phyloP scores from a whole-genome alignment of 2,113 vertebrate species.

The Bubo scandiacus region DNA sequence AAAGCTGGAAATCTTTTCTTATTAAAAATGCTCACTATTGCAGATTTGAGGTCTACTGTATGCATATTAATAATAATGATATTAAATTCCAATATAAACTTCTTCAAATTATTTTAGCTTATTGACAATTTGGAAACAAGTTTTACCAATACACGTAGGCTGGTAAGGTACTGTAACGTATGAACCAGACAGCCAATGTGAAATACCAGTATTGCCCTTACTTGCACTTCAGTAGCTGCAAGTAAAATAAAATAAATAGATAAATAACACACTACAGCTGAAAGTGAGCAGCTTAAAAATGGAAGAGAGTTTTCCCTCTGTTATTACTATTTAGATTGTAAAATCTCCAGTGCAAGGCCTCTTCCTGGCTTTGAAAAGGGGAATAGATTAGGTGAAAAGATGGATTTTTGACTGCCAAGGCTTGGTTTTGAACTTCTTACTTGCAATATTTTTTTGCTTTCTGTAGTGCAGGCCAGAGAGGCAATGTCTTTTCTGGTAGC shows the following conservation, averaged over 20 bases:
- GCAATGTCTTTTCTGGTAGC: background rate
- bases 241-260: background rate
- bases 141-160: background rate
- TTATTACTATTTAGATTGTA: background rate
- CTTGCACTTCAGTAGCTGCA: background rate
- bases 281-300: background rate
- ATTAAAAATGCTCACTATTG: background rate
- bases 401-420: background rate
- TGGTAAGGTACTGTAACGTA: background rate
- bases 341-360: background rate
- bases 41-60: background rate
- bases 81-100: background rate
- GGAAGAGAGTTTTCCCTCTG: background rate
- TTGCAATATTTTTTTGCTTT: background rate
- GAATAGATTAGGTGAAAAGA: background rate
- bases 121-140: background rate
- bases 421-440: background rate
- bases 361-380: background rate
- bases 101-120: background rate
- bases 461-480: background rate
- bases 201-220: background rate
- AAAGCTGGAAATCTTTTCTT: background rate
- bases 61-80: background rate
- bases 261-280: background rate
- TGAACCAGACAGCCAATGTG: accelerated